A percentile compares a stretch with the other conserved stretches of the same genome.
These are phyloP conservation scores for Apamea anceps DNA, from an alignment of 2,888 invertebrate species.

Conservation along the genomic window DNA sequence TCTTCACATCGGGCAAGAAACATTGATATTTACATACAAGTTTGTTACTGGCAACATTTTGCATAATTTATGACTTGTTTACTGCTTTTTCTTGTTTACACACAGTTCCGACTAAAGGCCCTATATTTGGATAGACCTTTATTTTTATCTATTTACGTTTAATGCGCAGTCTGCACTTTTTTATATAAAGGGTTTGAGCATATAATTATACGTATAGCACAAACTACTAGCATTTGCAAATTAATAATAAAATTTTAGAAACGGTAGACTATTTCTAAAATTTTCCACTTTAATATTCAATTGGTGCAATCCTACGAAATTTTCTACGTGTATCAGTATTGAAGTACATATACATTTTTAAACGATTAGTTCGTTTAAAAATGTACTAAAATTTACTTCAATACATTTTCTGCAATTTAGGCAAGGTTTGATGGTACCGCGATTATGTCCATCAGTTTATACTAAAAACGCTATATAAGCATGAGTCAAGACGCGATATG, in stretches of 20 bases:
- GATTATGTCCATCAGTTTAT: not conserved
- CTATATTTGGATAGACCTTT: not conserved
- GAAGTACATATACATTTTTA: too few relatives aligned
- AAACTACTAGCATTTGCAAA: not conserved
- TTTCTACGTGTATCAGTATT: not conserved
- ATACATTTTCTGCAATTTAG: not conserved
- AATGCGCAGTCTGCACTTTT: not conserved
- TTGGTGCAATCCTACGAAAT: not conserved
- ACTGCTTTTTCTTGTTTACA: not conserved
- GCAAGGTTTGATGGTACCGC: not conserved
- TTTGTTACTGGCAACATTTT: not conserved
- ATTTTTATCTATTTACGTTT: conserved; percentile 2
- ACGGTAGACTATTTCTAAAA: not conserved
- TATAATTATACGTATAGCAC: not conserved
- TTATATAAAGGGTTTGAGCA: not conserved
- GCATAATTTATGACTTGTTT: not conserved
- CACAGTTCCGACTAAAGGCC: not conserved
- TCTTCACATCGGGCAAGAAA: not conserved
- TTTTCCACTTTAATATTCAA: not conserved
- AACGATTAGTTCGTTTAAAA: not conserved
- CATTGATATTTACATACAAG: not conserved
- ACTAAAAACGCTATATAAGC: not conserved
- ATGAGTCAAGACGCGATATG: not conserved
- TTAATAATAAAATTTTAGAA: not conserved
- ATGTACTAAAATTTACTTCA: not conserved